Conservation (phyloP, 2,797 vertebrate species). For the Arvicola amphibius region DNA sequence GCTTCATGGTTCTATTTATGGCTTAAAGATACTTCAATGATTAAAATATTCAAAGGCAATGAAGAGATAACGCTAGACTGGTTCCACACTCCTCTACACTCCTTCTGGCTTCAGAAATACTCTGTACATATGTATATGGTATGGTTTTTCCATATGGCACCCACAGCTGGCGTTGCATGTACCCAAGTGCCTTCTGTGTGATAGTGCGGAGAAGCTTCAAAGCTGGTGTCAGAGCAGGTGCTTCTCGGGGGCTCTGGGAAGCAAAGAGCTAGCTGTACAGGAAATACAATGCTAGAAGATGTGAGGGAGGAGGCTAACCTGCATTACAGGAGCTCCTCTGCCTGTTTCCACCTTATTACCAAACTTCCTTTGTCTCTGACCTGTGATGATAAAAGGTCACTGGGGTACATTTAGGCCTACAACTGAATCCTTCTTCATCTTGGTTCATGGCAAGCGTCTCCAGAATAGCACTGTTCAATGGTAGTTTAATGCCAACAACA, state of each 20-base stretch:
- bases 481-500: not conserved
- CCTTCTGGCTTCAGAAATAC: constrained; percentile 68
- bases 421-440: not conserved
- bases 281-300: not conserved
- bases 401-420: not conserved
- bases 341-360: not conserved
- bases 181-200: constrained; percentile 40
- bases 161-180: constrained; percentile 38
- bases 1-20: constrained; percentile 63
- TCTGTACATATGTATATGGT: constrained; percentile 50
- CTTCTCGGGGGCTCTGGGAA: not conserved
- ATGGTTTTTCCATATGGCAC: constrained; percentile 70
- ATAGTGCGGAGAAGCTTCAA: not conserved
- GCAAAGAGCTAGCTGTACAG: not conserved
- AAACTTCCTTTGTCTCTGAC: not conserved
- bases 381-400: not conserved
- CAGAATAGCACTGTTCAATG: no score
- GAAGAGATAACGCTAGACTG: constrained; percentile 51
- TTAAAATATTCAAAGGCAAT: constrained; percentile 68
- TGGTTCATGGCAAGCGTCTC: not conserved
- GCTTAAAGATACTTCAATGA: constrained; percentile 68
- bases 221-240: constrained; percentile 32
- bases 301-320: not conserved
- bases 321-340: not conserved
- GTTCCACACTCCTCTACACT: constrained; percentile 49